Evolutionary conservation across 2,797 vertebrate genomes (phyloP), one percentile per base, ranked within the genome.

Genomic region (Acropternis orthonyx): DNA sequence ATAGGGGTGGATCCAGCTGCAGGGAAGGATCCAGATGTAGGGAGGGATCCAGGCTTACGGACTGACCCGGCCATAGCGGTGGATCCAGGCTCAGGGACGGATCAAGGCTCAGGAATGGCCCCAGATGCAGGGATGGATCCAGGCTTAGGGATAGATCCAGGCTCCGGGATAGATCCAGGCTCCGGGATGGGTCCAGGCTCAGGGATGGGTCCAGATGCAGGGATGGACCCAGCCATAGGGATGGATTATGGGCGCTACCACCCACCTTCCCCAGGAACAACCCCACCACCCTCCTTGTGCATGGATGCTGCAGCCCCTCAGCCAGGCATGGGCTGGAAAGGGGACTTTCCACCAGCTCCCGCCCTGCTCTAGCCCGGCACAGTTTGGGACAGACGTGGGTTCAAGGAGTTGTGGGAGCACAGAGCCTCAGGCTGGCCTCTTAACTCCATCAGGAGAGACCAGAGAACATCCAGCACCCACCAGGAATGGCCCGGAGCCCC

Each of bases 291-390:
- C 22, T 54, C 43, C 67, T 14, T 2, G 12, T 20, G 28, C 24
- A 2, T 1, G 48, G 72, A 0, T 6, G 15, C 65, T 10, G 27
- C 75, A 46, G 32, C 54, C 49, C 54, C 36, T 23, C 12, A 0
- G 27, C 46, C 58, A 19, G 7, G 22, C 39, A 8, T 0, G 0
- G 30, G 27, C 2, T 2, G 3, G 3, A 48, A 46, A 41, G 4
- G 12, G 6, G 2, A 48, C 83, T 86, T 65, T 1, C 61, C 23
- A 1, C 4, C 49, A 8, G 11, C 34, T 46, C 34, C 58, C 24
- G 43, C 28, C 44, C 16, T 0, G 0, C 37, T 68, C 34, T 56
- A 26, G 6, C 54, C 69, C 0, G 0, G 41, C 10, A 51, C 23
- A 37, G 15, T 8, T 26, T 3, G 46, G 28, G 6, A 13, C 17